Evolutionary conservation across 2,113 vertebrate species (phyloP).

Genomic region (Calypte anna): DNA sequence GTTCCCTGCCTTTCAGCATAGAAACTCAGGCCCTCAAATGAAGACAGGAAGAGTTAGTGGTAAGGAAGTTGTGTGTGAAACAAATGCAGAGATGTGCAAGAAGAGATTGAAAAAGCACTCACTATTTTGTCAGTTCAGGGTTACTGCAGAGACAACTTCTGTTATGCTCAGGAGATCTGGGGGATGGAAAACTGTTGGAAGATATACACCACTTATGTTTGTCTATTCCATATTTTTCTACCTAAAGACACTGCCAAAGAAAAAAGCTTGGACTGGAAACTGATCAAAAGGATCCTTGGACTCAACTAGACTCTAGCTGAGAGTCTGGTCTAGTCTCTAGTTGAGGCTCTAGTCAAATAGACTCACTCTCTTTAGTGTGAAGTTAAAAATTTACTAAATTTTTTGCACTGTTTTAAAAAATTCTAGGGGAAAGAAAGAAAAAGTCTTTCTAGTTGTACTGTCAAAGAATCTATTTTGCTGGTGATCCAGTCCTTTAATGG

Average conservation of each 20-base stretch:
- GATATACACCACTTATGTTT: rapidly evolving
- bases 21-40: background rate
- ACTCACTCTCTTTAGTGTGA: background rate
- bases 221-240: background rate
- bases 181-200: background rate
- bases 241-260: background rate
- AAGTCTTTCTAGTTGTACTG: background rate
- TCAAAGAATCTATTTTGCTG: background rate
- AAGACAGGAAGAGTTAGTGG: background rate
- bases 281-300: too few relatives aligned
- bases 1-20: background rate
- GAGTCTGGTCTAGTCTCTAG: too few relatives aligned
- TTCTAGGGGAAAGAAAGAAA: rapidly evolving
- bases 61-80: background rate
- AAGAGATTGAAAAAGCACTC: background rate
- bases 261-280: background rate
- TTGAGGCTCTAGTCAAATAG: too few relatives aligned
- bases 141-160: background rate
- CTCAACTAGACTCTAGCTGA: too few relatives aligned
- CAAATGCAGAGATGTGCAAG: background rate
- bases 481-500: background rate
- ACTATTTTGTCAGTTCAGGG: background rate
- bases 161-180: background rate
- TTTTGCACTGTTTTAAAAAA: background rate
- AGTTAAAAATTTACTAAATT: background rate